These are phyloP conservation scores for Cephus cinctus DNA, from an alignment of 1,140 invertebrate genomes.

Conservation along the genomic window DNA sequence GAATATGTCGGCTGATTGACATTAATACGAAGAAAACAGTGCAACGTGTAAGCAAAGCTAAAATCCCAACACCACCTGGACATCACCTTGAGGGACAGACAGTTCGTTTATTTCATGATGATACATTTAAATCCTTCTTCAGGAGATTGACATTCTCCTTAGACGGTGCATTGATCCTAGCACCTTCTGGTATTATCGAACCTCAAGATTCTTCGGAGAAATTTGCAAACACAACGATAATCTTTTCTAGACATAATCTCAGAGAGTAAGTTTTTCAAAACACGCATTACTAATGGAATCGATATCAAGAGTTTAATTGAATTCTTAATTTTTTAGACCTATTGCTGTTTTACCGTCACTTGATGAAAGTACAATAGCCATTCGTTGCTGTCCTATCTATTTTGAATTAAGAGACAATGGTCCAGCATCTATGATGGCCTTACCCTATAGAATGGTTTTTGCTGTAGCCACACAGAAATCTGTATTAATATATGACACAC, in stretches of 20 bases:
- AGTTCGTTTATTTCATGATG: slow-evolving; percentile 85
- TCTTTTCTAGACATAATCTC: slow-evolving; percentile 75
- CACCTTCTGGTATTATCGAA: slow-evolving; percentile 79
- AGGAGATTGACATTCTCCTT: slow-evolving; percentile 84
- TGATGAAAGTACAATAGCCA: slow-evolving; percentile 76
- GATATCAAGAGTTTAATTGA: slow-evolving; percentile 6
- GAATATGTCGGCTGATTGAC: slow-evolving; percentile 75
- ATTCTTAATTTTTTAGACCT: slow-evolving; percentile 63
- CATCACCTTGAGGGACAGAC: slow-evolving; percentile 63
- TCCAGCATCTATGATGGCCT: slow-evolving; percentile 56
- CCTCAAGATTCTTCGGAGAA: slow-evolving; percentile 61
- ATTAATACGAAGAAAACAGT: slow-evolving; percentile 68
- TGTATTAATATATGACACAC: slow-evolving; percentile 89
- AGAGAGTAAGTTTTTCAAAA: slow-evolving; percentile 63
- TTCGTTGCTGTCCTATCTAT: slow-evolving; percentile 77
- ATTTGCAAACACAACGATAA: slow-evolving; percentile 72
- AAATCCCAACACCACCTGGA: slow-evolving; percentile 62
- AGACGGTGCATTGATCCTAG: slow-evolving; percentile 84
- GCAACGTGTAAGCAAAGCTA: slow-evolving; percentile 70
- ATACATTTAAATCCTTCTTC: slow-evolving; percentile 92
- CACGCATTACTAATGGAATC: slow-evolving; percentile 5
- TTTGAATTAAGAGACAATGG: slow-evolving; percentile 67
- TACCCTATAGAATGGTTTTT: slow-evolving; percentile 85
- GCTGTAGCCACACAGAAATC: slow-evolving; percentile 87
- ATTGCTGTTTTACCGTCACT: slow-evolving; percentile 76